These are phyloP conservation scores for Fundulus diaphanus DNA, from an alignment of 2,797 vertebrate species.

Conservation along the genomic window DNA sequence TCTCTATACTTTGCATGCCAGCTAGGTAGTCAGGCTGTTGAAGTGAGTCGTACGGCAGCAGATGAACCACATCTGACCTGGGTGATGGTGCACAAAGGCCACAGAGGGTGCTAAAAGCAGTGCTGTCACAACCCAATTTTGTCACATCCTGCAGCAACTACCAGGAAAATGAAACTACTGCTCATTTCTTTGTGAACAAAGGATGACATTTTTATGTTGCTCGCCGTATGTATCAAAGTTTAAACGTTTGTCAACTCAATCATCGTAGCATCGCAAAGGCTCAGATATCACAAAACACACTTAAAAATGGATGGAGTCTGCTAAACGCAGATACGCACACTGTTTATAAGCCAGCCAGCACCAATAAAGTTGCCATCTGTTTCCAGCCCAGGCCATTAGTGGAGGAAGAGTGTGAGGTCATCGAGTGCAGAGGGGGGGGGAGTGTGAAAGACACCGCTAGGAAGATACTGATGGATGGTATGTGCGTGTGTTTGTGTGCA, in stretches of 20 bases:
- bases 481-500: not conserved
- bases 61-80: too few relatives aligned
- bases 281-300: not conserved
- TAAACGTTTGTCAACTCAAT: not conserved
- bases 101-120: not conserved
- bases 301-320: not conserved
- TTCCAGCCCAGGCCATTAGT: conserved; percentile 24
- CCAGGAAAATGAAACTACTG: not conserved
- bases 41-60: not conserved
- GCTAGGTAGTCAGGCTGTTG: not conserved
- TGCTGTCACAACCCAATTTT: not conserved
- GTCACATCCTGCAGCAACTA: not conserved
- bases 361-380: not conserved
- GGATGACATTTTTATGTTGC: not conserved
- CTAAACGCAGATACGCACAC: not conserved
- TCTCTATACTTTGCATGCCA: not conserved
- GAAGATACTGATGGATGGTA: conserved; percentile 33
- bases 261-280: not conserved
- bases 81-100: not conserved
- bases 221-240: too few relatives aligned
- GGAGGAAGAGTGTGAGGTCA: conserved; percentile 53
- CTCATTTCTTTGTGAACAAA: not conserved
- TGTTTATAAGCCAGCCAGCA: conserved; percentile 1
- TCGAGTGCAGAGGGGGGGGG: conserved; percentile 44
- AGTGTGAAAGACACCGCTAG: conserved; percentile 22